Evolutionary conservation across 2,888 invertebrate genomes (phyloP).

Genomic region (Acrobasis suavella): DNA sequence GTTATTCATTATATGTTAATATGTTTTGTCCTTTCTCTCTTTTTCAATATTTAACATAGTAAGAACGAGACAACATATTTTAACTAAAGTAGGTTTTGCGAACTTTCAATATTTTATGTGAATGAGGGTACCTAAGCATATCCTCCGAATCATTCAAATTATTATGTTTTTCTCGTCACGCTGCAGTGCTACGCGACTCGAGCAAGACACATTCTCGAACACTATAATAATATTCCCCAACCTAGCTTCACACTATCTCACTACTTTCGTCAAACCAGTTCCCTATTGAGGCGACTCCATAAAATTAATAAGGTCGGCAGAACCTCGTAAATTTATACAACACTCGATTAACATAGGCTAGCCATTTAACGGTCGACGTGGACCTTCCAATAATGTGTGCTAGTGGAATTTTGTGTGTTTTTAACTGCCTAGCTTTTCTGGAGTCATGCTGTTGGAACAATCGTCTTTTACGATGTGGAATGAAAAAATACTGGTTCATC

Average conservation of each 20-base stretch:
- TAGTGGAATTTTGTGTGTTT: conserved; percentile 16
- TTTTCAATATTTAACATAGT: too few species aligned
- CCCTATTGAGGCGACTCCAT: conserved; percentile 63
- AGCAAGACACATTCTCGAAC: neutral
- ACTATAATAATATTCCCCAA: conserved; percentile 5
- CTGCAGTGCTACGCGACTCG: too few species aligned
- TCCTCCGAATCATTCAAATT: too few species aligned
- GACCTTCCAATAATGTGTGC: conserved; percentile 23
- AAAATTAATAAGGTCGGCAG: conserved; percentile 74
- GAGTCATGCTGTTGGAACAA: neutral
- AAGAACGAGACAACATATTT: too few species aligned
- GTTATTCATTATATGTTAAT: too few species aligned
- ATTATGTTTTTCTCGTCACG: too few species aligned
- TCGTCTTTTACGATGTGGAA: too few species aligned
- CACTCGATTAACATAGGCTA: conserved; percentile 39
- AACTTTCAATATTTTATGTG: too few species aligned
- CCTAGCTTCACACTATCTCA: conserved; percentile 12
- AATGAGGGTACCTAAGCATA: too few species aligned
- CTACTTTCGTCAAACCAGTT: conserved; percentile 57
- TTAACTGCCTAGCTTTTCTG: neutral
- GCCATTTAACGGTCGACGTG: conserved; percentile 36
- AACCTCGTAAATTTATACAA: conserved; percentile 59
- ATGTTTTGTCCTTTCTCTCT: too few species aligned
- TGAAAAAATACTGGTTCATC: too few species aligned
- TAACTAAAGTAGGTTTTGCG: too few species aligned